phyloP scores from a whole-genome alignment of 2,797 vertebrate species.

The Carapus acus region DNA sequence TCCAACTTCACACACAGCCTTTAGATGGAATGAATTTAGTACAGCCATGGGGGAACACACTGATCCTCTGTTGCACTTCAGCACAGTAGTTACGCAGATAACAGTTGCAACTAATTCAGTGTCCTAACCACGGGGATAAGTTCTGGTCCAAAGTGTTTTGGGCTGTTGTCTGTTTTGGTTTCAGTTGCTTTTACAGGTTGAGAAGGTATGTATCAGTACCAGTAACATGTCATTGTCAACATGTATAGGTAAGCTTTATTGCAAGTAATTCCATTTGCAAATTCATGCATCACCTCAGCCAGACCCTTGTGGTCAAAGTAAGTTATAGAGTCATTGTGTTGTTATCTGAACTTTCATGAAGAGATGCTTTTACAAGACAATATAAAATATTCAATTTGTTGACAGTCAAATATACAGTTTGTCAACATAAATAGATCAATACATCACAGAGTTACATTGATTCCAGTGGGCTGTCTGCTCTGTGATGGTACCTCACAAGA shows the following conservation, averaged over 20 bases:
- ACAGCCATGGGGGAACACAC: no score
- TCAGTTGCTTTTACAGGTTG: neutral
- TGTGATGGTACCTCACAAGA: neutral
- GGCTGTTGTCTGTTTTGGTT: neutral
- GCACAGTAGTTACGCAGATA: no score
- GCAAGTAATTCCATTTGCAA: neutral
- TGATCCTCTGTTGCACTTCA: no score
- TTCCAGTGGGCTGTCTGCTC: neutral
- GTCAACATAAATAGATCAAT: slow-evolving; percentile 11
- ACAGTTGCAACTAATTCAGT: no score
- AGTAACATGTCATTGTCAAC: neutral
- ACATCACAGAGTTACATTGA: neutral
- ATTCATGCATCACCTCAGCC: neutral
- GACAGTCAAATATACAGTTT: neutral
- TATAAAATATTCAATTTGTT: no score
- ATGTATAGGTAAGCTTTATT: neutral
- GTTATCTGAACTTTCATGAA: neutral
- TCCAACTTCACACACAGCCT: no score
- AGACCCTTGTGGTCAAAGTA: neutral
- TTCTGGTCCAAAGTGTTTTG: no score
- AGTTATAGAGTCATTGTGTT: neutral
- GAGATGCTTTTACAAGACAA: neutral
- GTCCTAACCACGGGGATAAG: no score
- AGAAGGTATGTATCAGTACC: no score
- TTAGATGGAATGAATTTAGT: no score